phyloP scores from a whole-genome alignment of 2,888 invertebrate species.

The Cylloceria caligata region DNA sequence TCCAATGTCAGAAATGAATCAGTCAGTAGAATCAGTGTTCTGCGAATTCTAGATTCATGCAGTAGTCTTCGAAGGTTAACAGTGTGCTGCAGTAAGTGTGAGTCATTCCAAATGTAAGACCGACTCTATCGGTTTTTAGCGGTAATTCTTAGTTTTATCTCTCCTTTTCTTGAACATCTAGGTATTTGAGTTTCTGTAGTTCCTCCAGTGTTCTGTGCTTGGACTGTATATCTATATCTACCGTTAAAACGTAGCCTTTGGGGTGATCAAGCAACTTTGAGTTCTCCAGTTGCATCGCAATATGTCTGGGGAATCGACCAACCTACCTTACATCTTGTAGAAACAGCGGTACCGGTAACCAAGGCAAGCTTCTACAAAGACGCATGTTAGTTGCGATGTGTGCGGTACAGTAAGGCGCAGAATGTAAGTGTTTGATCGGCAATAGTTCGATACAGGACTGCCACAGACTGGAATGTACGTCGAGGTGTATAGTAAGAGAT shows the following conservation, averaged over 20 bases:
- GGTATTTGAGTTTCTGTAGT: slow-evolving; percentile 7
- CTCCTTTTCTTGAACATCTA: slow-evolving; percentile 1
- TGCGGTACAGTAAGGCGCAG: slow-evolving; percentile 20
- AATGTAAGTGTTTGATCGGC: slow-evolving; percentile 38
- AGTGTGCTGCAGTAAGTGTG: not conserved
- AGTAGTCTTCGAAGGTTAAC: not conserved
- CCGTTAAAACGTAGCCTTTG: not conserved
- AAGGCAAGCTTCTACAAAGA: slow-evolving; percentile 18
- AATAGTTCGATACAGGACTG: slow-evolving; percentile 15
- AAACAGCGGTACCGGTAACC: not conserved
- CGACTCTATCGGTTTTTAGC: not conserved
- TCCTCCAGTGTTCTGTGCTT: not conserved
- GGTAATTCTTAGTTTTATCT: not conserved
- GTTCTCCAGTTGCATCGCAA: slow-evolving; percentile 14
- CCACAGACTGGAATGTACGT: slow-evolving; percentile 27
- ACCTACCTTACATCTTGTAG: not conserved
- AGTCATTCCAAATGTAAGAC: not conserved
- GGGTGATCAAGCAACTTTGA: slow-evolving; percentile 31
- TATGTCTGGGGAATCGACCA: slow-evolving; percentile 25
- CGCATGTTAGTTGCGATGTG: not conserved
- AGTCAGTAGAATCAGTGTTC: not conserved
- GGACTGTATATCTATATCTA: not conserved
- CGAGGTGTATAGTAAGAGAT: slow-evolving; percentile 17
- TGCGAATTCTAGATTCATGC: not conserved
- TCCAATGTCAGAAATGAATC: not conserved